A percentile compares a stretch with the other conserved stretches of the same genome.
Evolutionary conservation across 2,888 invertebrate genomes (phyloP).

Genomic region (Vannuccia rotundouncinata): DNA sequence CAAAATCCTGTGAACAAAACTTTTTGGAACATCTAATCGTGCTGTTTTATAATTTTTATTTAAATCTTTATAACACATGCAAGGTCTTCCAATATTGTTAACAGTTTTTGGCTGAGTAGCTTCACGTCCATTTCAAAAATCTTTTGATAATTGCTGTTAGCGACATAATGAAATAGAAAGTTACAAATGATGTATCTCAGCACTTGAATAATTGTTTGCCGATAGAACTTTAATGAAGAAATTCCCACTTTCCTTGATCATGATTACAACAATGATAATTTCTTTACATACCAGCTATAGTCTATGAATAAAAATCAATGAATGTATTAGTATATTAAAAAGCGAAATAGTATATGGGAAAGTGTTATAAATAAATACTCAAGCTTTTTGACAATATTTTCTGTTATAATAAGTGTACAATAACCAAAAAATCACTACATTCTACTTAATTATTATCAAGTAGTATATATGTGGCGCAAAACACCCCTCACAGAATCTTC

Average conservation of each 20-base stretch:
- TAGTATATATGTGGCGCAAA: no score
- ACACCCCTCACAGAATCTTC: no score
- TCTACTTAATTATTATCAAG: no score
- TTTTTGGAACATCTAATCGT: no score
- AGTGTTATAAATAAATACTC: no score
- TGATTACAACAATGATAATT: not conserved
- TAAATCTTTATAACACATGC: slow-evolving; percentile 26
- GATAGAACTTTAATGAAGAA: not conserved
- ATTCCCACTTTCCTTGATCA: slow-evolving; percentile 8
- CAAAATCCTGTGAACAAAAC: slow-evolving; percentile 24
- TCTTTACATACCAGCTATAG: not conserved
- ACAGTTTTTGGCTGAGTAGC: slow-evolving; percentile 23
- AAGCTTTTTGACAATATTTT: no score
- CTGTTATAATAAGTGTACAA: no score
- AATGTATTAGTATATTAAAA: not conserved
- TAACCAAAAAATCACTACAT: no score
- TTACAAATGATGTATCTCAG: slow-evolving; percentile 12
- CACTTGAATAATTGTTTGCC: not conserved
- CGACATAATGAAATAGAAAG: slow-evolving; percentile 1
- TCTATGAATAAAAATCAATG: not conserved
- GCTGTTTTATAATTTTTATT: slow-evolving; percentile 5
- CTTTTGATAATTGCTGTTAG: no score
- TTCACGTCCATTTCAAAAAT: slow-evolving; percentile 27
- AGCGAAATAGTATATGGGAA: no score
- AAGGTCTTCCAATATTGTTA: slow-evolving; percentile 20